These are phyloP conservation scores for Sterrhoptilus dennistouni DNA, from an alignment of 2,113 vertebrate species.

Conservation along the genomic window DNA sequence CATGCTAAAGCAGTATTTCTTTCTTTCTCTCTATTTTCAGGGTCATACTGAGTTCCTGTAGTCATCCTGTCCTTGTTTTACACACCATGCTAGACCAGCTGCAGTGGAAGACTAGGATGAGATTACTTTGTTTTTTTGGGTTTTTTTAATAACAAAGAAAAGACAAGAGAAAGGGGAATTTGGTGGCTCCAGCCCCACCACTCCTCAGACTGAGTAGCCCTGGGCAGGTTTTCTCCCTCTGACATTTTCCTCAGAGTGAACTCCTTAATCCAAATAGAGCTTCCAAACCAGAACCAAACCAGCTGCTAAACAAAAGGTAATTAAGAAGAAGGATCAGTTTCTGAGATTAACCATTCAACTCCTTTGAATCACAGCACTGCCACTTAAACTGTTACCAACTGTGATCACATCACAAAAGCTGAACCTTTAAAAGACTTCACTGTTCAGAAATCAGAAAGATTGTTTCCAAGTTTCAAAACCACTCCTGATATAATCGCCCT, in stretches of 20 bases:
- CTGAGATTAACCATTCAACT: neutral
- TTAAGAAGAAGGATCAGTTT: neutral
- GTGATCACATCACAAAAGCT: neutral
- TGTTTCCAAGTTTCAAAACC: neutral
- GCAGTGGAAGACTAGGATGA: neutral
- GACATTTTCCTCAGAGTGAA: neutral
- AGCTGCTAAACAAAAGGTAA: slow-evolving; percentile 3
- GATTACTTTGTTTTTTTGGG: neutral
- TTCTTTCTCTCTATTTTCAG: neutral
- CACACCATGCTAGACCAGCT: neutral
- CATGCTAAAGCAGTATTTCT: neutral
- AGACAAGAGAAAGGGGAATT: neutral
- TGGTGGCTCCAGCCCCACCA: neutral
- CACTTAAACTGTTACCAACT: neutral
- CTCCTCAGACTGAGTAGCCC: neutral
- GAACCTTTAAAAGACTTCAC: neutral
- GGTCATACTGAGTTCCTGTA: neutral
- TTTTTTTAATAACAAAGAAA: neutral
- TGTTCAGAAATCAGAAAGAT: neutral
- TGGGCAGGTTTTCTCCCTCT: neutral
- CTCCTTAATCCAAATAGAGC: neutral
- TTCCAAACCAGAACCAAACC: neutral
- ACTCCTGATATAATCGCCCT: neutral
- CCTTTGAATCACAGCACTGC: neutral
- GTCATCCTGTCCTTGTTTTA: neutral